Evolutionary conservation across 2,888 invertebrate species (phyloP), one percentile per base, ranked within the genome.

Genomic region (Ichneumon xanthorius): DNA sequence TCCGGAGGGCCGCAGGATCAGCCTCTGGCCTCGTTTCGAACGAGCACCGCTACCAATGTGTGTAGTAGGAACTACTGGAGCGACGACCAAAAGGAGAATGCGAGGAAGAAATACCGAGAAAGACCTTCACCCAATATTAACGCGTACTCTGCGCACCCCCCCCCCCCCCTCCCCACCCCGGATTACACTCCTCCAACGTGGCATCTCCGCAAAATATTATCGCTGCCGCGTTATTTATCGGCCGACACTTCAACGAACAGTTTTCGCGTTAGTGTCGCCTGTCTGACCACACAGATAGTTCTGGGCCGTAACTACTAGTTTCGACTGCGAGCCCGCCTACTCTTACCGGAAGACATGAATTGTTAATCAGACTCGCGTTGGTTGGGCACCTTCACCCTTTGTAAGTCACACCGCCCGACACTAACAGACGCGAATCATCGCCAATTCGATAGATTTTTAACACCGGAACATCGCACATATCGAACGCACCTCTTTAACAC

Each of bases 41-140:
- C 87, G 83, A 86, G 75, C 87, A 79, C 84, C 85, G 87, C 78
- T 19, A 79, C 58, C 67, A 14, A 22, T 71, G 68, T 71, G 68
- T 50, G 61, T 40, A 76, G 75, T 65, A 82, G 71, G 80, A 85
- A 75, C 79, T 63, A 79, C 70, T 71, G 26, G 26, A 61, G 61
- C 61, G 61, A 14, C 61, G 26, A 61, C 61, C 30, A 61, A 61
- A 33, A 61, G 61, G 30, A 61, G 33, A 61, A 33, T 61, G 16
- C 26, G 30, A 61, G 71, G 73, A 77, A 58, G 40, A 83, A 79
- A 72, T 72, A 30, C 67, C 58, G 67, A 75, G 75, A 78, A 84
- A 89, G 91, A 91, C 92, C 92, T 92, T 92, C 90, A 92, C 91
- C 92, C 87, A 90, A 88, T 90, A 61, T 61, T 61, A 90, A 82